Evolutionary conservation across 2,888 invertebrate genomes (phyloP).

Genomic region (Drosophila melanocephala): DNA sequence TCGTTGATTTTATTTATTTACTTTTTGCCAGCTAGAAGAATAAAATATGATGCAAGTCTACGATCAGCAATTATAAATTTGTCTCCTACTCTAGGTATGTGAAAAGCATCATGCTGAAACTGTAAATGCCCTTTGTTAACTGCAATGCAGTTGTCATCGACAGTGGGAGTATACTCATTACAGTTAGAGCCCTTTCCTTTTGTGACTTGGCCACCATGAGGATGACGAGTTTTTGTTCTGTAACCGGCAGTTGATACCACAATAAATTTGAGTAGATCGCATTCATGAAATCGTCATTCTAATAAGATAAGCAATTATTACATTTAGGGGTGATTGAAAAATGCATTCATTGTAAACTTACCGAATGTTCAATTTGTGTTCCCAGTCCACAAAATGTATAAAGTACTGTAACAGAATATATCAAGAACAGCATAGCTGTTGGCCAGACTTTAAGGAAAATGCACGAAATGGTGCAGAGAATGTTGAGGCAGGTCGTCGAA

Average conservation of each 20-base stretch:
- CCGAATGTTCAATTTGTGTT: slow-evolving; percentile 70
- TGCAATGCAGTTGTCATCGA: slow-evolving; percentile 62
- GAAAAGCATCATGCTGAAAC: slow-evolving; percentile 66
- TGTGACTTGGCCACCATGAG: slow-evolving; percentile 68
- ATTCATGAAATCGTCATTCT: slow-evolving; percentile 57
- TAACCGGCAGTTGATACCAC: slow-evolving; percentile 65
- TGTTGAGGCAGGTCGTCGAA: slow-evolving; percentile 42
- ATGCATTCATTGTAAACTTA: slow-evolving; percentile 14
- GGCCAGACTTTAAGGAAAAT: slow-evolving; percentile 70
- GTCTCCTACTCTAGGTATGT: slow-evolving; percentile 38
- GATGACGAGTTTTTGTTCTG: slow-evolving; percentile 62
- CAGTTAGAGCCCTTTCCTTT: slow-evolving; percentile 45
- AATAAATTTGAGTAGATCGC: slow-evolving; percentile 60
- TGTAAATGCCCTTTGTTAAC: slow-evolving; percentile 70
- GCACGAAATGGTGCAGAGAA: slow-evolving; percentile 66
- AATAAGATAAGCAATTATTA: not conserved
- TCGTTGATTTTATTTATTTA: not conserved
- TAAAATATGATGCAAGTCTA: not conserved
- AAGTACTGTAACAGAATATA: slow-evolving; percentile 49
- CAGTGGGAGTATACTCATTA: slow-evolving; percentile 58
- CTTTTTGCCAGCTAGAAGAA: not conserved
- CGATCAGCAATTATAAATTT: not conserved
- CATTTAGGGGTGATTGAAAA: accelerated
- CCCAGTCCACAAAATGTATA: slow-evolving; percentile 76
- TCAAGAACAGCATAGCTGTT: slow-evolving; percentile 60